Conservation (phyloP, 2,888 invertebrate species). For the Meteorus cinctellus region DNA sequence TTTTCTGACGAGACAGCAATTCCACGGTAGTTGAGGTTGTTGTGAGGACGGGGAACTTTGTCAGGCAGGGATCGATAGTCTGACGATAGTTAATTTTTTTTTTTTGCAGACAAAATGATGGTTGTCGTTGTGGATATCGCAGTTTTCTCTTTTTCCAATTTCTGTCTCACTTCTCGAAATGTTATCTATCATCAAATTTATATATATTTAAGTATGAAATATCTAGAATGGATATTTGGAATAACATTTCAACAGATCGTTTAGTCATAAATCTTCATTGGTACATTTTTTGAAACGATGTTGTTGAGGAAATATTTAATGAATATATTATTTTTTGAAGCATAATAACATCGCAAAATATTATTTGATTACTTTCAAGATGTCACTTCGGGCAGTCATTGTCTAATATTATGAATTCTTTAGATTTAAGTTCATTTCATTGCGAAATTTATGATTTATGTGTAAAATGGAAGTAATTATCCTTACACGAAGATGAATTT, state of each 20-base stretch:
- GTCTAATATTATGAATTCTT: too few relatives aligned
- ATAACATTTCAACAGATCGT: conserved; percentile 19
- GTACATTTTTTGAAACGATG: background rate
- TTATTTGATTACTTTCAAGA: too few relatives aligned
- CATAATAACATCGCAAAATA: too few relatives aligned
- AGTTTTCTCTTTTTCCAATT: background rate
- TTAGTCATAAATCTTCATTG: conserved; percentile 14
- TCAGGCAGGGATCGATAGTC: conserved; percentile 14
- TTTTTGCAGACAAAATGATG: background rate
- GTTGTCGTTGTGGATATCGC: background rate
- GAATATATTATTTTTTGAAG: too few relatives aligned
- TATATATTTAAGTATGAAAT: background rate
- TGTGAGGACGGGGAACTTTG: conserved; percentile 16
- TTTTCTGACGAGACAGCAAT: background rate
- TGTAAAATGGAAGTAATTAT: too few relatives aligned
- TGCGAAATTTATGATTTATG: too few relatives aligned
- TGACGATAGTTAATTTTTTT: background rate
- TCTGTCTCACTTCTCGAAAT: background rate
- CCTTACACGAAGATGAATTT: too few relatives aligned
- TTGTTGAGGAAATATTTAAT: background rate
- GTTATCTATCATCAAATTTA: background rate
- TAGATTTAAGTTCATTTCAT: too few relatives aligned
- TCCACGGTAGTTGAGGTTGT: conserved; percentile 18
- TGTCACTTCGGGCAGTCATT: too few relatives aligned
- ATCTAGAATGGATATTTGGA: background rate